Base-by-base conservation (phyloP, 2,113 vertebrate genomes). In the Cyprinodon brontotheroides region DNA sequence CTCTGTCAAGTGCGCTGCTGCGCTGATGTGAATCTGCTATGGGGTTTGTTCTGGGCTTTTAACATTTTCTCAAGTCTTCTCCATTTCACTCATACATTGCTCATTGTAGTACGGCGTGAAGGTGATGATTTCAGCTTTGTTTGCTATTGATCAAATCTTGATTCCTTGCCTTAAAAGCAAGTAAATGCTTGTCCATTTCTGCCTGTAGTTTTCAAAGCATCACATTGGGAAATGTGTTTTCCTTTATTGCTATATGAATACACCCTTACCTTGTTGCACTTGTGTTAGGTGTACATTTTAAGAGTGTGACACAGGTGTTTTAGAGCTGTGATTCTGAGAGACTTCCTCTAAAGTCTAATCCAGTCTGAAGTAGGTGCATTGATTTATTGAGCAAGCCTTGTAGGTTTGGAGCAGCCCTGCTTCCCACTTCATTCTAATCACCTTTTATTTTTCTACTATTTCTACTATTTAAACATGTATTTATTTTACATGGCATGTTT, bases 361-460 rank as follows among this genome's bases (percentile, higher is more conserved):
- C 84, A 80, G 79, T 85, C 81, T 48, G 76, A 74, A 89, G 83
- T 74, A 75, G 47, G 43, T 2, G 11, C 81, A 91, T 92, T 87
- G 90, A 91, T 89, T 91, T 93, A 91, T 92, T 77, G 86, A 91
- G 76, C 83, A 69, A 20, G 1, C 39, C 83, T 84, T 65, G 87
- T 78, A 87, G 77, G 78, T 79, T n/a, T 10, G 1, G 66, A 76
- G 74, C 75, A 85, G 61, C 72, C 37, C 82, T 15, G 61, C 70
- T 75, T 81, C 43, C 73, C 59, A 66, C 77, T 74, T 59, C 75
- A 75, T 77, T 66, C 65, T 80, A 75, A 83, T 90, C 73, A 78
- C 74, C 70, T 69, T 62, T 11, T 65, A 36, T 59, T 15, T 29
- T 29, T 29, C 29, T 29, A 29, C 29, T 29, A 29, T 29, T 29